Evolutionary conservation across 2,797 vertebrate genomes (phyloP).

Genomic region (Sitta carolinensis): DNA sequence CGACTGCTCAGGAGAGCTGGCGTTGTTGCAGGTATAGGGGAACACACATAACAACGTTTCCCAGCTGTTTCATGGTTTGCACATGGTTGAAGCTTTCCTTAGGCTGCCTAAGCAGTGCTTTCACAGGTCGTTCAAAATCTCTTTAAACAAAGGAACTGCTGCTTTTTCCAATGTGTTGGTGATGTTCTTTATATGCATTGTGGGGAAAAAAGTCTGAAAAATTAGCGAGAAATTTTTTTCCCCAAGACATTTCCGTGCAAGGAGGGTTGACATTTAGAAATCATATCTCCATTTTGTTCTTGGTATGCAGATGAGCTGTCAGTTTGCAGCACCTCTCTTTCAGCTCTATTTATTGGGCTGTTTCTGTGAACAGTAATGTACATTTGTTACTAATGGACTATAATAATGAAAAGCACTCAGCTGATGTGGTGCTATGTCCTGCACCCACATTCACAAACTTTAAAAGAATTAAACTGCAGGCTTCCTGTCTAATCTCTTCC

Average conservation of each 20-base stretch:
- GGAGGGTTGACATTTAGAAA: not conserved
- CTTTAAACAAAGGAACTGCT: not conserved
- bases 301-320: not conserved
- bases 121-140: not conserved
- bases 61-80: fast-evolving
- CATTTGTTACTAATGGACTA: not conserved
- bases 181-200: not conserved
- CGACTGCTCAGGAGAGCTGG: not conserved
- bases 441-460: not conserved
- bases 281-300: not conserved
- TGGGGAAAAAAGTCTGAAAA: not conserved
- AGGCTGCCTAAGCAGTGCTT: not conserved
- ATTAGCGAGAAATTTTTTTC: fast-evolving
- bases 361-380: not conserved
- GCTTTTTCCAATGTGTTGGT: not conserved
- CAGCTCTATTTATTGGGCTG: not conserved
- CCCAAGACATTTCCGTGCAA: not conserved
- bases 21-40: not conserved
- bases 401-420: not conserved
- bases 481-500: not conserved
- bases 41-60: not conserved
- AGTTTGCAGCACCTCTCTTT: not conserved
- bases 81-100: not conserved
- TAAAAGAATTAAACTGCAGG: not conserved
- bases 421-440: not conserved